A percentile compares a stretch with the other conserved stretches of the same genome.
These are phyloP conservation scores for Rutilus rutilus DNA, from an alignment of 2,113 vertebrate genomes.

Conservation along the genomic window DNA sequence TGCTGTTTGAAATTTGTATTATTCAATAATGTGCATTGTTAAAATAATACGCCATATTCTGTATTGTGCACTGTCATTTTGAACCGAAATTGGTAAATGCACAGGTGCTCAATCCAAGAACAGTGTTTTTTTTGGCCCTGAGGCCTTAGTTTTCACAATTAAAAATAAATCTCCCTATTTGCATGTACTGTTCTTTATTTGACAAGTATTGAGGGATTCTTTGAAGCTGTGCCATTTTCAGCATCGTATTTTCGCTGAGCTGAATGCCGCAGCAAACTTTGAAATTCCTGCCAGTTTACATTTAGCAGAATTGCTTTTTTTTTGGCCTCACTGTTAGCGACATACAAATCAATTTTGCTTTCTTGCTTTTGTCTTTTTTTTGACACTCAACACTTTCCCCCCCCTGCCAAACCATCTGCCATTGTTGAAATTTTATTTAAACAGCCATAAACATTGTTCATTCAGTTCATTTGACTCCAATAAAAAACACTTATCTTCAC, in stretches of 20 bases:
- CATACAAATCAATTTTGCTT: neutral
- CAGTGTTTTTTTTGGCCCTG: neutral
- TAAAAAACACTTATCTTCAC: neutral
- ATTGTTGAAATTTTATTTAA: slow-evolving; percentile 15
- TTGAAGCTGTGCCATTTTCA: slow-evolving; percentile 53
- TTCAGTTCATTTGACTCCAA: slow-evolving; percentile 10
- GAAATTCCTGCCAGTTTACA: slow-evolving; percentile 11
- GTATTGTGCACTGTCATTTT: neutral
- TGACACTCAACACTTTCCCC: neutral
- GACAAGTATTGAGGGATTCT: slow-evolving; percentile 26
- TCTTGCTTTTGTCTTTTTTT: neutral
- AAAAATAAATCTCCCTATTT: neutral
- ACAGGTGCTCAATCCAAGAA: neutral
- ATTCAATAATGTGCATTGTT: neutral
- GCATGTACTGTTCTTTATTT: slow-evolving; percentile 46
- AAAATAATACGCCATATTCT: neutral
- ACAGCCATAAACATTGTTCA: slow-evolving; percentile 22
- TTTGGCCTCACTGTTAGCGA: neutral
- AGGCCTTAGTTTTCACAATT: neutral
- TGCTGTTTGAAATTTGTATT: neutral
- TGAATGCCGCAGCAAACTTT: neutral
- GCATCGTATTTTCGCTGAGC: neutral
- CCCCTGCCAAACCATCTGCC: slow-evolving; percentile 12
- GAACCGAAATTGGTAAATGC: neutral
- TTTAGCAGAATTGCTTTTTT: neutral